These are phyloP conservation scores for Lepus europaeus DNA, from an alignment of 2,113 vertebrate species.

Conservation along the genomic window DNA sequence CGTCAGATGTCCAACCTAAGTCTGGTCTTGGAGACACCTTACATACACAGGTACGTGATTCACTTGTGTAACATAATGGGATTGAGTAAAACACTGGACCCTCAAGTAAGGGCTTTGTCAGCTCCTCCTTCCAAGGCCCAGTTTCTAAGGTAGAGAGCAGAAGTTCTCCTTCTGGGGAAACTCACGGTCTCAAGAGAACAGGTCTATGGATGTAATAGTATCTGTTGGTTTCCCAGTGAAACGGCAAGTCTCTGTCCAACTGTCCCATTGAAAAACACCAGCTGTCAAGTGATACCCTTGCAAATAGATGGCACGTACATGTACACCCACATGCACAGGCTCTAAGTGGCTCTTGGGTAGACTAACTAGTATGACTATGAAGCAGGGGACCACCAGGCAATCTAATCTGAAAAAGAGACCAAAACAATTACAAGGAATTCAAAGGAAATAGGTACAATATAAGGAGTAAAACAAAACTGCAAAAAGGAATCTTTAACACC, in stretches of 20 bases:
- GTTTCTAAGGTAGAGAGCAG: neutral
- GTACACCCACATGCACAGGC: neutral
- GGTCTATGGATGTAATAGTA: neutral
- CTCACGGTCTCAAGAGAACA: slow-evolving; percentile 4
- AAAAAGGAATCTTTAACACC: neutral
- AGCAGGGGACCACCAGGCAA: neutral
- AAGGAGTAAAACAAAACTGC: neutral
- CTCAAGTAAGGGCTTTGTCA: neutral
- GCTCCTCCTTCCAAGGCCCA: neutral
- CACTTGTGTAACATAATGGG: neutral
- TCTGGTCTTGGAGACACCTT: neutral
- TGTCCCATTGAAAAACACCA: neutral
- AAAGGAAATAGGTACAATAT: neutral
- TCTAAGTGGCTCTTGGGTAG: neutral
- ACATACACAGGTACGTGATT: neutral
- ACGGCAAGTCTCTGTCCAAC: neutral
- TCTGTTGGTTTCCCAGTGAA: neutral
- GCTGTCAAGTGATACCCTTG: neutral
- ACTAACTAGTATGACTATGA: neutral
- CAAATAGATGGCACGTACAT: neutral
- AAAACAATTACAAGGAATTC: neutral
- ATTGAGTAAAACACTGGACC: slow-evolving; percentile 20
- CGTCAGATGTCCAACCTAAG: neutral
- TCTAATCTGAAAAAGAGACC: slow-evolving; percentile 36
- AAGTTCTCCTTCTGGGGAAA: neutral